Conservation (phyloP, 1,140 invertebrate genomes). For the Trialeurodes vaporariorum region DNA sequence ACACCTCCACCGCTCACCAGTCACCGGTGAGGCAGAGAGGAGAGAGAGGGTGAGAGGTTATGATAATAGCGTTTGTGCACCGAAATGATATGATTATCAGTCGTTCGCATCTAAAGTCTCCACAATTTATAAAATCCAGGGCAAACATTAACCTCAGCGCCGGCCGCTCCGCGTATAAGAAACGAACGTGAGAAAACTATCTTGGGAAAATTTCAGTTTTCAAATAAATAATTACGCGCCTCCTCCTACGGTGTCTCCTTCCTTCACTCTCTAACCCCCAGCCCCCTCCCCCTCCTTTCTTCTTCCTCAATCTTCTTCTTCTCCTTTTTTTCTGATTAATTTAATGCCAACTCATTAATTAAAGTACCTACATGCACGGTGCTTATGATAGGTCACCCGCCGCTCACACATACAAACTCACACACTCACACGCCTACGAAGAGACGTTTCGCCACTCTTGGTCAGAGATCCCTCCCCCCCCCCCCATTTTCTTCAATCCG, state of each 20-base stretch:
- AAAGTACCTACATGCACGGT: not conserved
- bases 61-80: not conserved
- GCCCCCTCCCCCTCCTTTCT: not conserved
- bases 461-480: not conserved
- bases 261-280: no score
- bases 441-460: not conserved
- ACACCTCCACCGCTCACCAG: no score
- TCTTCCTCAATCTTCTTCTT: not conserved
- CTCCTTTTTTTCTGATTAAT: not conserved
- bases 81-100: not conserved
- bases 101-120: not conserved
- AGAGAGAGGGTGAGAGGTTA: not conserved
- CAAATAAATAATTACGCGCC: not conserved
- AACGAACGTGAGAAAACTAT: not conserved
- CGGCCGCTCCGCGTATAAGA: no score
- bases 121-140: not conserved
- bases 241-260: no score
- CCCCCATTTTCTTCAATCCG: no score
- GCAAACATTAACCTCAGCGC: not conserved
- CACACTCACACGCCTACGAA: not conserved
- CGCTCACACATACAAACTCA: no score
- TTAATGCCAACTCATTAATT: constrained; percentile 1
- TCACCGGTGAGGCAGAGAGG: no score
- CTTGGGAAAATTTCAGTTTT: not conserved
- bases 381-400: not conserved